A percentile compares a stretch with the other conserved stretches of the same genome.
Evolutionary conservation across 2,113 vertebrate genomes (phyloP).

Genomic region (Saguinus midas): DNA sequence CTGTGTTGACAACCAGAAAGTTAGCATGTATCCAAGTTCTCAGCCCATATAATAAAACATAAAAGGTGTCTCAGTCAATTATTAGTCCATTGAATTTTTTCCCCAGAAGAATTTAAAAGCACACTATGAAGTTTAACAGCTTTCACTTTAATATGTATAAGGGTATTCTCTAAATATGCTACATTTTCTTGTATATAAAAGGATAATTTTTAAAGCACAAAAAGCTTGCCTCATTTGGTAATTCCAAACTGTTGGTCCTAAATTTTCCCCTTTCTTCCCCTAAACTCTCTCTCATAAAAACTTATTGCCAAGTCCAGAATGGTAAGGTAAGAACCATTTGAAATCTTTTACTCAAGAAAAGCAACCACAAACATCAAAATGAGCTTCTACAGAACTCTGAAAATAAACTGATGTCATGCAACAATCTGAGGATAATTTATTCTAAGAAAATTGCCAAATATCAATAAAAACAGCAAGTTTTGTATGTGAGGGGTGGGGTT

Average conservation of each 20-base stretch:
- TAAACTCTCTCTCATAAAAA: background rate
- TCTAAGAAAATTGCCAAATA: background rate
- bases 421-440: background rate
- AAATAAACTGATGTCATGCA: background rate
- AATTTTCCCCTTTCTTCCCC: background rate
- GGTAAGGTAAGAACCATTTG: background rate
- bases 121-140: background rate
- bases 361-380: background rate
- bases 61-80: background rate
- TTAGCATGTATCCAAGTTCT: background rate
- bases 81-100: background rate
- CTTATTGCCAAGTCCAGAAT: background rate
- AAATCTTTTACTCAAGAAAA: background rate
- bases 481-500: too few relatives aligned
- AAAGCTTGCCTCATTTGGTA: background rate
- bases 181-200: background rate
- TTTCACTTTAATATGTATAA: background rate
- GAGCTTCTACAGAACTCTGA: background rate
- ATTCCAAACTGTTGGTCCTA: background rate
- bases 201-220: background rate
- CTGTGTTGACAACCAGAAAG: background rate
- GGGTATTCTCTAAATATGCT: background rate
- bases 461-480: background rate
- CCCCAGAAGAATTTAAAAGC: background rate
- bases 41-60: background rate